Evolutionary conservation across 2,888 invertebrate genomes (phyloP), one percentile per base, ranked within the genome.

Genomic region (Spisula subtruncata): DNA sequence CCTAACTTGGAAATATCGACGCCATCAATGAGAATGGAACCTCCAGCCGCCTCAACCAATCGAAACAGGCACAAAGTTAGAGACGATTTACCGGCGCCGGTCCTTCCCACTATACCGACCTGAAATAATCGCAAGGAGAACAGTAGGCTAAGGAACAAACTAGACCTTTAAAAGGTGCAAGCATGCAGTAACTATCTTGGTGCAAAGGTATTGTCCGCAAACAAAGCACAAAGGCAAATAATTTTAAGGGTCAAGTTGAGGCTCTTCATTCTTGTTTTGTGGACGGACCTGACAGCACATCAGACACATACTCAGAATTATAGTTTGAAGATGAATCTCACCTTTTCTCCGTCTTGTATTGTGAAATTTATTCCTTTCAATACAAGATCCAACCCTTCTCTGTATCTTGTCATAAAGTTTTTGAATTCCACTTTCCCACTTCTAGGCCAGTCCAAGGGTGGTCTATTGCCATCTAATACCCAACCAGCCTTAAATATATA

Each of bases 1-100:
- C 96, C 96, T 4, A 96, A 90, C n/a, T 94, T 93, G 16, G 94
- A 89, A 46, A 96, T 95, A 66, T 93, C 91, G 16, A 94, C 87
- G 14, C 95, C 96, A 90, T 96, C 96, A 66, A 96, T 96, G 16
- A 92, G 75, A 54, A 96, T 96, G 29, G 88, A 86, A 8, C 96
- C 96, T 10, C 94, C 93, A 18, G 94, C 93, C 6, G 95, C 90
- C 82, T 96, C 96, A 56, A 96, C 94, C 81, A 96, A 93, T 25
- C 96, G 94, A 92, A 96, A 96, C 87, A 96, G 85, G 60, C 95
- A 94, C 41, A 96, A 89, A 0, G 96, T 95, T 87, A 96, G 86
- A 1, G 96, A 96, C 0, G 96, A 96, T 90, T 96, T 96, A 6
- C 96, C 96, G 14, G 96, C 96, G 32, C 96, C 96, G 41, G 96